Conservation (phyloP, 2,888 invertebrate species). For the Agrotis exclamationis region DNA sequence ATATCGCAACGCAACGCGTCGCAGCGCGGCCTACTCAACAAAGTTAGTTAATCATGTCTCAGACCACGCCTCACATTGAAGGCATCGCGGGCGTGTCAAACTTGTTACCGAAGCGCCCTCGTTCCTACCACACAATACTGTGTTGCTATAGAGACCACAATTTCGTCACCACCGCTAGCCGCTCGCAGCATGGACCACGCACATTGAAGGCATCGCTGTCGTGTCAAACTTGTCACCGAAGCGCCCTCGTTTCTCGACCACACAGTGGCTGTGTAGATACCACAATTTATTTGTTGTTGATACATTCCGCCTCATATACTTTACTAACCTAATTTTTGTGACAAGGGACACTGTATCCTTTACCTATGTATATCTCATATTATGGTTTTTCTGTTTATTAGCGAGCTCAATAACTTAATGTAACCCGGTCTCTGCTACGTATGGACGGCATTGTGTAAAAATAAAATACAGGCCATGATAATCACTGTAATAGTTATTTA, state of each 20-base stretch:
- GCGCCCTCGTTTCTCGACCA: constrained; percentile 48
- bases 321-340: constrained; percentile 5
- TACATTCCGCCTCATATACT: constrained; percentile 1
- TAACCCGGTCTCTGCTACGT: background rate
- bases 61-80: too few relatives aligned
- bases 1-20: too few relatives aligned
- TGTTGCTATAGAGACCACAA: too few relatives aligned
- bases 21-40: too few relatives aligned
- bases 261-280: constrained; percentile 21
- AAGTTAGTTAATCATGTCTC: too few relatives aligned
- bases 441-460: too few relatives aligned
- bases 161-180: background rate
- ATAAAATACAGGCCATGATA: too few relatives aligned
- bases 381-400: background rate
- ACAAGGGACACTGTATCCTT: background rate
- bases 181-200: background rate
- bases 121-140: too few relatives aligned
- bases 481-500: too few relatives aligned
- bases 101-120: background rate
- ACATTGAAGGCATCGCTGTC: constrained; percentile 26
- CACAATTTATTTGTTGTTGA: constrained; percentile 32
- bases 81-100: too few relatives aligned
- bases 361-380: background rate
- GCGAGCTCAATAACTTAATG: background rate
- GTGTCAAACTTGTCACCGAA: constrained; percentile 63